Percentiles rank a stretch among this genome's conserved stretches.
These are phyloP conservation scores for Cliona cf. orientalis DNA, from an alignment of 37 sponge, comb jelly and placozoan genomes.

Conservation along the genomic window DNA sequence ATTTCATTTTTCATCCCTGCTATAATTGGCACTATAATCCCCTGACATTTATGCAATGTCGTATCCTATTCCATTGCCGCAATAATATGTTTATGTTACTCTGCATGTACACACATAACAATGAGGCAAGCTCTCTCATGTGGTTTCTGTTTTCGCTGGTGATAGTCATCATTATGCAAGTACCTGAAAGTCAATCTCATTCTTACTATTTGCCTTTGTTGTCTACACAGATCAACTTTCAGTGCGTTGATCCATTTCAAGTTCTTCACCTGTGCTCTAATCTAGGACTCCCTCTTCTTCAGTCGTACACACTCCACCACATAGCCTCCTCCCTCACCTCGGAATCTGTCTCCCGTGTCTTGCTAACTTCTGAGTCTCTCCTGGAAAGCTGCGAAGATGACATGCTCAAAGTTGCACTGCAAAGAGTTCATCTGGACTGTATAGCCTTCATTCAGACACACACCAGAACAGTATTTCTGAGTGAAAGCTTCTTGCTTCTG, in stretches of 20 bases:
- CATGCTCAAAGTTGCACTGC: not conserved
- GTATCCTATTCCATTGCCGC: too few relatives aligned
- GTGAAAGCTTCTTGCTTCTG: conserved; percentile 48
- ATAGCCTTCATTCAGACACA: conserved; percentile 51
- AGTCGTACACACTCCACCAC: conserved; percentile 35
- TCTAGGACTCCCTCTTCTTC: conserved; percentile 51
- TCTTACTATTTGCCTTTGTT: not conserved
- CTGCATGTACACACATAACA: too few relatives aligned
- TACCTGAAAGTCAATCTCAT: too few relatives aligned
- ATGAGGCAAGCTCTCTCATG: not conserved
- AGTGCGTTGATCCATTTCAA: conserved; percentile 17
- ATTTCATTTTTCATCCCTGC: too few relatives aligned
- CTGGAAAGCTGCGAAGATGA: not conserved
- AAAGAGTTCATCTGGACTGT: conserved; percentile 44
- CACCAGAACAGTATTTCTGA: conserved; percentile 51
- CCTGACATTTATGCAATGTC: too few relatives aligned
- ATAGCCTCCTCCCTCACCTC: conserved; percentile 29
- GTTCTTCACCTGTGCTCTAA: conserved; percentile 34
- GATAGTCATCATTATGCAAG: too few relatives aligned
- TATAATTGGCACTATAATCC: too few relatives aligned
- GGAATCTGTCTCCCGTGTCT: conserved; percentile 42
- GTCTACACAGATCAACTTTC: conserved; percentile 20
- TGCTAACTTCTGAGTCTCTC: not conserved
- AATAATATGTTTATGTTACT: too few relatives aligned
- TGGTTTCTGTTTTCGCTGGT: not conserved